Evolutionary conservation across 2,113 vertebrate species (phyloP).

Genomic region (Psittacula cyanocephala): DNA sequence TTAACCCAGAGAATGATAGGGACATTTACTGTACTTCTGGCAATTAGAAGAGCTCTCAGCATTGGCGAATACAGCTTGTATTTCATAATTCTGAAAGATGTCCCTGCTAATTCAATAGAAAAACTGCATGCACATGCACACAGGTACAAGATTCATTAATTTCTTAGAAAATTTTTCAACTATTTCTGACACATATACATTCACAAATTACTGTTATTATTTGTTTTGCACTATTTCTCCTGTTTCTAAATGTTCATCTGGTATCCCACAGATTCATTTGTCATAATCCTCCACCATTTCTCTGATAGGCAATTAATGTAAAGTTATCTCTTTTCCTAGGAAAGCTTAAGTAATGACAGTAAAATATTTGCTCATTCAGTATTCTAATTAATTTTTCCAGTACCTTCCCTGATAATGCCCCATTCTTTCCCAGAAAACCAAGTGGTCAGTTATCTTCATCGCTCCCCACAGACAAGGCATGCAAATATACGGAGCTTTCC

Average conservation of each 20-base stretch:
- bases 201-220: constrained; percentile 29
- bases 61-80: constrained; percentile 61
- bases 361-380: constrained; percentile 48
- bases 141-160: constrained; percentile 24
- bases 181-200: not conserved
- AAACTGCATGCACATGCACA: not conserved
- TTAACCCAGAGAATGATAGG: constrained; percentile 74
- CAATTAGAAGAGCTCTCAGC: constrained; percentile 64
- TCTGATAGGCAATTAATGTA: constrained; percentile 44
- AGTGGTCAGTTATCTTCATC: constrained; percentile 11
- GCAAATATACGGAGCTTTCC: not conserved
- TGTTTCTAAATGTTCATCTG: not conserved
- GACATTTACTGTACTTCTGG: constrained; percentile 71
- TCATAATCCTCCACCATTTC: constrained; percentile 12
- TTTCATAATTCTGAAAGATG: constrained; percentile 66
- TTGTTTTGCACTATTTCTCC: constrained; percentile 19
- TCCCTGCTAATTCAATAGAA: constrained; percentile 54
- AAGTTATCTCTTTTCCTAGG: constrained; percentile 20
- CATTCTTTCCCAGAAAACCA: constrained; percentile 32
- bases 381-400: constrained; percentile 54
- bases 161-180: constrained; percentile 39
- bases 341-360: not conserved
- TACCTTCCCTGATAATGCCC: not conserved
- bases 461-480: not conserved
- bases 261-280: not conserved